Base-by-base conservation (phyloP, 2,797 vertebrate species). In the Neosalanx taihuensis region DNA sequence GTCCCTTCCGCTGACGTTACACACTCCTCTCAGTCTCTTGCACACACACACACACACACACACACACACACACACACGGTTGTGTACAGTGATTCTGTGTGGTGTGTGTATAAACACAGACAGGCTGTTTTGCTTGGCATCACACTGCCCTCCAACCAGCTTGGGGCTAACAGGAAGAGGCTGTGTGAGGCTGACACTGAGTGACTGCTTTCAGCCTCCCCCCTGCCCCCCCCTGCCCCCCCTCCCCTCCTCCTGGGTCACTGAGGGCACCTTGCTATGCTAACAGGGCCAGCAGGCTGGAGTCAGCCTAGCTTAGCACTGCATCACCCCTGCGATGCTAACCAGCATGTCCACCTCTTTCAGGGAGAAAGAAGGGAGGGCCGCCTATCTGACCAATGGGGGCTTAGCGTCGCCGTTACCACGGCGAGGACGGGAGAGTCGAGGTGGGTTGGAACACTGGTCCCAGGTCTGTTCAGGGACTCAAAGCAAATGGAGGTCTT, bases 331-430 rank as follows among this genome's bases (percentile, higher is more conserved):
- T 17, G 18, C 51, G 18, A 53, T 6, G 51, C 4, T 53, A 17
- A 53, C 18, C 26, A 17, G 1, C 12, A n/a, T 71, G 1, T 68
- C 35, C 66, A 1, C 62, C 31, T 64, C 13, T 18, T 35, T 49
- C 76, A 90, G 90, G 80, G 82, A 88, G 26, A 85, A 81, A 35
- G 72, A 49, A 49, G 73, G 66, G 26, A 69, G 64, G 7, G 66
- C 67, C 17, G 58, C 65, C 6, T 83, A 78, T 15, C 37, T 89
- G 20, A 67, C 81, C 35, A 91, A 89, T 1, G 88, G 89, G 2
- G 67, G 79, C 69, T 9, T 83, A 63, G 74, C 67, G 10, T 26
- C 78, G 0, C 57, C 69, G 5, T 51, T 61, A 61, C 65, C 72
- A 0, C 57, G 5, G 20, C 63, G 31, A 56, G 51, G 53, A 26